A percentile compares a stretch with the other conserved stretches of the same genome.
These are phyloP conservation scores for Cladorhizidae sp. DNA, from an alignment of 37 sponge, comb jelly and placozoan genomes.

Conservation along the genomic window DNA sequence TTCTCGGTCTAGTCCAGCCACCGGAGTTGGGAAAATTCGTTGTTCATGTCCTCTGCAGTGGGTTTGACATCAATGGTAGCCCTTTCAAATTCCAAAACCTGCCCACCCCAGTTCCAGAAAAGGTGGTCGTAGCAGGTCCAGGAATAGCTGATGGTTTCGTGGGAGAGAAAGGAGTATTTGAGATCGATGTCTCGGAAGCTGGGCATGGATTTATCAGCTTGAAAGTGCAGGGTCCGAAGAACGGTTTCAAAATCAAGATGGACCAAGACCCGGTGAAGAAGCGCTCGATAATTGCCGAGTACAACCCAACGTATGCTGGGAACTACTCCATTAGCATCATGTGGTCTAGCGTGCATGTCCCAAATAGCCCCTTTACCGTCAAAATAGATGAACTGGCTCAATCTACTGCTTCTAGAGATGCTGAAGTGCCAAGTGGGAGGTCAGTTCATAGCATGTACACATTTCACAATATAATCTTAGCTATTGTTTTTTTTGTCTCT, in stretches of 20 bases:
- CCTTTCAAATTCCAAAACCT: conserved; percentile 73
- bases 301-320: conserved; percentile 65
- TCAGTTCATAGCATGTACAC: background rate
- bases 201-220: conserved; percentile 72
- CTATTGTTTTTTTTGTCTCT: background rate
- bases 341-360: conserved; percentile 78
- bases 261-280: conserved; percentile 26
- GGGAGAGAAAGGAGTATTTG: conserved; percentile 57
- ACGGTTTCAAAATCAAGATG: conserved; percentile 73
- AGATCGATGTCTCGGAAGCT: conserved; percentile 62
- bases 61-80: conserved; percentile 66
- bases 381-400: conserved; percentile 17
- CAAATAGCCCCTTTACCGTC: conserved; percentile 77
- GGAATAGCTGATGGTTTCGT: conserved; percentile 53
- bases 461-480: background rate
- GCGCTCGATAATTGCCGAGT: conserved; percentile 56
- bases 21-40: conserved; percentile 70
- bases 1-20: background rate
- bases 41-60: conserved; percentile 66
- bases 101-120: conserved; percentile 71
- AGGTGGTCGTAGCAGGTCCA: conserved; percentile 52
- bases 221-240: conserved; percentile 73
- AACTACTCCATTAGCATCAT: conserved; percentile 58
- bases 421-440: background rate
- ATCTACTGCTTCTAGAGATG: conserved; percentile 3